phyloP scores from a whole-genome alignment of 2,113 vertebrate species.

The Phodopus roborovskii region DNA sequence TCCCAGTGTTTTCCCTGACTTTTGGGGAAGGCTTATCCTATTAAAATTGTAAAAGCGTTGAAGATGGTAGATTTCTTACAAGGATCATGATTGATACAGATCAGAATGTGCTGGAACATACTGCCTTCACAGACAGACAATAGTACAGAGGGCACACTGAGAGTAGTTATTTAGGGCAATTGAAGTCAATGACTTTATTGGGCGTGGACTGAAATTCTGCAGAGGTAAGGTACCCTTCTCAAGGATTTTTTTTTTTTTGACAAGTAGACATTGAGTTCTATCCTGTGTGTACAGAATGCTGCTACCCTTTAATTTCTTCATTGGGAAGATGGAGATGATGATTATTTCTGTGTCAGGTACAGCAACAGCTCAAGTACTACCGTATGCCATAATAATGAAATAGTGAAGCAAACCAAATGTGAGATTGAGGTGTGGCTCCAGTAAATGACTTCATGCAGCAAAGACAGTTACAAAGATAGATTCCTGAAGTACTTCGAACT shows the following conservation, averaged over 20 bases:
- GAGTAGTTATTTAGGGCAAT: not conserved
- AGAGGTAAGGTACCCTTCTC: not conserved
- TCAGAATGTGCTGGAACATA: not conserved
- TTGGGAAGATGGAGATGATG: not conserved
- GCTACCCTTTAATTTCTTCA: not conserved
- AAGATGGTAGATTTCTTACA: not conserved
- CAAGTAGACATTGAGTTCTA: constrained; percentile 4
- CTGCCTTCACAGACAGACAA: not conserved
- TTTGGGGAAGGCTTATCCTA: not conserved
- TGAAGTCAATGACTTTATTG: constrained; percentile 8
- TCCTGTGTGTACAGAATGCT: not conserved
- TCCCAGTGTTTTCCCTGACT: not conserved
- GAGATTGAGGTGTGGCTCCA: not conserved
- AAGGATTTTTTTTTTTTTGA: not conserved
- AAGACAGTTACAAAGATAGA: not conserved
- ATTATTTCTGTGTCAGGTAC: not conserved
- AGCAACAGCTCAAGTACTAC: not conserved
- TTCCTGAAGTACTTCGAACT: not conserved
- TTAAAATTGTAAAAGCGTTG: constrained; percentile 11
- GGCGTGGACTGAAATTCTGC: not conserved
- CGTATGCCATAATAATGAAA: not conserved
- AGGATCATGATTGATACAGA: not conserved
- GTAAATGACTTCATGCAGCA: not conserved
- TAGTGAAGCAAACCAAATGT: not conserved
- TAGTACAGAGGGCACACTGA: not conserved